These are phyloP conservation scores for Eupithecia centaureata DNA, from an alignment of 2,888 invertebrate genomes.

Conservation along the genomic window DNA sequence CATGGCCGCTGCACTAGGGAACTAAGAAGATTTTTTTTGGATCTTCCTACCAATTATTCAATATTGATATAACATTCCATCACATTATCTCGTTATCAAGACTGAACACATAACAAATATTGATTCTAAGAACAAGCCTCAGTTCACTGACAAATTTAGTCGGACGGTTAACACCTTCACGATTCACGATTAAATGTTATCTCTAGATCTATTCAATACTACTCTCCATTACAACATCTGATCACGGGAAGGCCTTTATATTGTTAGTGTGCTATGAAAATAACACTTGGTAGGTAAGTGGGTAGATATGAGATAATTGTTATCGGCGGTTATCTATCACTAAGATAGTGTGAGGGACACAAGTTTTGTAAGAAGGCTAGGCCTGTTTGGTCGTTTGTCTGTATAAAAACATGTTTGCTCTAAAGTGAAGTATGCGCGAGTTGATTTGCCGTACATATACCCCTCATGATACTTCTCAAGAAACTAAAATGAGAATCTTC, in stretches of 20 bases:
- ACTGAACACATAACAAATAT: not conserved
- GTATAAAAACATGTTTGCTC: conserved; percentile 53
- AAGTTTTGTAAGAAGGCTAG: conserved; percentile 43
- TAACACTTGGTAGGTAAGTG: not conserved
- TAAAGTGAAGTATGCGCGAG: conserved; percentile 43
- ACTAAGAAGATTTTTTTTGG: too few relatives aligned
- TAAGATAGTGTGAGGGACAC: conserved; percentile 58
- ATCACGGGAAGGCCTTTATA: not conserved
- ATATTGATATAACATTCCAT: not conserved
- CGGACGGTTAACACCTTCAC: conserved; percentile 23
- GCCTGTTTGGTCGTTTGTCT: conserved; percentile 38
- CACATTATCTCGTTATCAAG: conserved; percentile 1
- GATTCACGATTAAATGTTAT: too few relatives aligned
- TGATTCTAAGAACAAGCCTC: not conserved
- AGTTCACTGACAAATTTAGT: not conserved
- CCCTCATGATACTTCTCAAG: not conserved
- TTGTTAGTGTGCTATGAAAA: conserved; percentile 1
- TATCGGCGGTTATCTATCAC: conserved; percentile 65
- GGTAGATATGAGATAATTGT: conserved; percentile 32
- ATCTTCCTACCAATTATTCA: not conserved
- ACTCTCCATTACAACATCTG: not conserved
- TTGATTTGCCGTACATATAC: not conserved
- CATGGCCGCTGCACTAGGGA: too few relatives aligned
- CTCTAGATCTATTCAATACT: not conserved
- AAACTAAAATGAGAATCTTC: conserved; percentile 21